These are phyloP conservation scores for Coilia nasus DNA, from an alignment of 2,797 vertebrate species.

Conservation along the genomic window DNA sequence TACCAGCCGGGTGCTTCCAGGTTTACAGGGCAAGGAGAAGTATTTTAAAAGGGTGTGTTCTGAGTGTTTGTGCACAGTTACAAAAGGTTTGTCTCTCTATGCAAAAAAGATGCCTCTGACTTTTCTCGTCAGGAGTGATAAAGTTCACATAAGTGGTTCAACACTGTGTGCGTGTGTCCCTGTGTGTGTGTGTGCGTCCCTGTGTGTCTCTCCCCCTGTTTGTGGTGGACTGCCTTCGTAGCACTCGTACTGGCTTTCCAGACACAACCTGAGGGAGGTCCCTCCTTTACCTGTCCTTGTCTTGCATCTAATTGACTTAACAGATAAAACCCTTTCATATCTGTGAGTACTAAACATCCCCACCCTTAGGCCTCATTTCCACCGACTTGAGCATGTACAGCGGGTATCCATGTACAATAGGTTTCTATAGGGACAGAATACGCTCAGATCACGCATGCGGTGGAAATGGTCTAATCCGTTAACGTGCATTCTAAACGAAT, in stretches of 20 bases:
- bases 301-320: not conserved
- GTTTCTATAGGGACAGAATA: too few relatives aligned
- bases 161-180: not conserved
- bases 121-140: not conserved
- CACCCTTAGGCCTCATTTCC: too few relatives aligned
- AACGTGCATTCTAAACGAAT: too few relatives aligned
- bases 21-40: conserved; percentile 38
- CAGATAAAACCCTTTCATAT: not conserved
- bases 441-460: too few relatives aligned
- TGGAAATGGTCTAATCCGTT: too few relatives aligned
- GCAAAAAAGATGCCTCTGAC: not conserved
- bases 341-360: not conserved
- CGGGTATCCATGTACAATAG: too few relatives aligned
- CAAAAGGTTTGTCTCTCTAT: not conserved
- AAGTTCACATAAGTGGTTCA: not conserved
- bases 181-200: not conserved
- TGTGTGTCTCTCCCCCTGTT: not conserved
- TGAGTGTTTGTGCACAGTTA: not conserved
- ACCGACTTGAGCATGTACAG: too few relatives aligned
- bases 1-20: conserved; percentile 32
- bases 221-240: not conserved
- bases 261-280: not conserved
- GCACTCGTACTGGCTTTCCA: not conserved
- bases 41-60: conserved; percentile 41
- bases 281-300: not conserved